Percentiles rank a stretch among this genome's conserved stretches.
Conservation (phyloP, 92 coral and sea anemone genomes). For the Epizoanthus scotinus region DNA sequence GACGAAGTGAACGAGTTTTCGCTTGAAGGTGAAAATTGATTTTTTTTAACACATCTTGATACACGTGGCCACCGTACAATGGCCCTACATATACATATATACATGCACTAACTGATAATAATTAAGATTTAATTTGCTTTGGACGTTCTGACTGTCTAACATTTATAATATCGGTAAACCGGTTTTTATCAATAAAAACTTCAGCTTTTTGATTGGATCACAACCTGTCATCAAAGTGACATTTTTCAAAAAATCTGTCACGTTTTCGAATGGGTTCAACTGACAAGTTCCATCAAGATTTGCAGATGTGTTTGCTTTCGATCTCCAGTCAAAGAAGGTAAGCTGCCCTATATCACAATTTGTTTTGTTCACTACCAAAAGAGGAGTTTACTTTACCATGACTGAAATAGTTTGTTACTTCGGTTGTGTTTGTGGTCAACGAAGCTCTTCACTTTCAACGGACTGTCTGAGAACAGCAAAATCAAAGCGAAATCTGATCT, state of each 20-base stretch:
- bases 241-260: slow-evolving; percentile 33
- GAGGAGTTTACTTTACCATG: not conserved
- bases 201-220: slow-evolving; percentile 33
- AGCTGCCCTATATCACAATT: not conserved
- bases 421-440: not conserved
- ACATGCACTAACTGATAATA: too few species aligned
- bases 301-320: slow-evolving; percentile 44
- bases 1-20: too few species aligned
- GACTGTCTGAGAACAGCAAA: slow-evolving; percentile 23
- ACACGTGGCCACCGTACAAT: too few species aligned
- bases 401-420: not conserved
- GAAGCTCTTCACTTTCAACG: not conserved
- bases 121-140: too few species aligned
- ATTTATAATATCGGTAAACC: not conserved
- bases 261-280: slow-evolving; percentile 39
- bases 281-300: slow-evolving; percentile 36
- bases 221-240: slow-evolving; percentile 34
- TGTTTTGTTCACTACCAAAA: not conserved
- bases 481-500: slow-evolving; percentile 39
- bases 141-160: too few species aligned
- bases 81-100: too few species aligned
- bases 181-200: slow-evolving; percentile 19
- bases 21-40: too few species aligned
- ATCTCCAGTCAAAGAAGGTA: slow-evolving; percentile 32
- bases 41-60: too few species aligned